Evolutionary conservation across 2,113 vertebrate species (phyloP), one percentile per base, ranked within the genome.

Genomic region (Hiodon tergisus): DNA sequence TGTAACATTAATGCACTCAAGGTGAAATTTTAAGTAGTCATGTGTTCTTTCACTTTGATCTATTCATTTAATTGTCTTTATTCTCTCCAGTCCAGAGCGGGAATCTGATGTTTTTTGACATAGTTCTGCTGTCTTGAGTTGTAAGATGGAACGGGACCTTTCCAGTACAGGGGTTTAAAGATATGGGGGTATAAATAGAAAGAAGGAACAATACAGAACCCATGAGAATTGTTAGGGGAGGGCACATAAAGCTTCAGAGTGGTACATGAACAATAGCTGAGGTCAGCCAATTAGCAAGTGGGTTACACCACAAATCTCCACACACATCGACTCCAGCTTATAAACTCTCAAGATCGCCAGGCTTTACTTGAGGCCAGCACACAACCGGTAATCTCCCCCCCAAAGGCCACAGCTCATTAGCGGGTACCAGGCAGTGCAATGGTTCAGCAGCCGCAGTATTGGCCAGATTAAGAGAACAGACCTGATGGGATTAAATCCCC

Each of bases 221-320:
- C 31, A 13, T 6, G 4, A 51, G 57, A 48, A 72, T 72, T 6
- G 8, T 17, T 63, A 6, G 1, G 16, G 55, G 70, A 58, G 57
- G 11, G 70, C 13, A 79, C 72, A 77, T 31, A 31, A 31, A 31
- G 72, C 80, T 78, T 77, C 74, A 78, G 74, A 79, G 79, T 78
- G 80, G 76, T 74, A 72, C 3, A 58, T 70, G 74, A 82, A 69
- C 79, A 81, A 82, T 81, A 82, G 83, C 81, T 69, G 50, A 82
- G 84, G 85, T 88, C 84, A 82, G 85, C 80, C 85, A 86, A 84
- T 88, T 88, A 88, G 74, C 81, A 65, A 61, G 68, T 74, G 67
- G 78, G 78, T 80, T 81, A 86, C 86, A 85, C 81, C 62, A 76
- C 74, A 73, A 80, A 82, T 74, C 78, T 83, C 75, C 70, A 17